phyloP scores from a whole-genome alignment of 2,888 invertebrate genomes.

The Carcina quercana region DNA sequence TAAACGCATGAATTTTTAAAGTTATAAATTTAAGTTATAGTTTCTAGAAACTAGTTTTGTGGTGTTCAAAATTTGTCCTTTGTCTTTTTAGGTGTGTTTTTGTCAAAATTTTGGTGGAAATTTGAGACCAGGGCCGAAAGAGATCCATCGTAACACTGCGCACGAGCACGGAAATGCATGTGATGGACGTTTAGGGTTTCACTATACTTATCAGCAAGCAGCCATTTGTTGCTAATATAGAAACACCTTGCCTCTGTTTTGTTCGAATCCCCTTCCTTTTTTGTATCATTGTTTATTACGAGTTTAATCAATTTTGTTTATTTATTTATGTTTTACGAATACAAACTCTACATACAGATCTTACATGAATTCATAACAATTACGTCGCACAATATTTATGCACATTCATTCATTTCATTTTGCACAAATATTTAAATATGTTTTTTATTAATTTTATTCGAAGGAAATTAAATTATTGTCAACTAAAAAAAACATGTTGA shows the following conservation, averaged over 20 bases:
- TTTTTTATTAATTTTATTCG: too few species aligned
- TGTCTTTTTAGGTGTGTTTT: slow-evolving; percentile 44
- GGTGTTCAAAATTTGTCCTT: slow-evolving; percentile 7
- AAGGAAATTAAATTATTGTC: too few species aligned
- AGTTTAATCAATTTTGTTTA: too few species aligned
- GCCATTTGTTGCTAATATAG: slow-evolving; percentile 36
- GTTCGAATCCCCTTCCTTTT: too few species aligned
- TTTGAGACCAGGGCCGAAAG: slow-evolving; percentile 73
- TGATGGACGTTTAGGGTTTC: slow-evolving; percentile 20
- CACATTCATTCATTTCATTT: slow-evolving; percentile 3
- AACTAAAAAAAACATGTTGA: too few species aligned
- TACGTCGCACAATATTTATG: too few species aligned
- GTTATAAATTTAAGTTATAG: neutral
- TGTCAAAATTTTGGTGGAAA: slow-evolving; percentile 36
- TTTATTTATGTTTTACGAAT: too few species aligned
- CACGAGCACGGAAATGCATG: slow-evolving; percentile 56
- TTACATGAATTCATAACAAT: too few species aligned
- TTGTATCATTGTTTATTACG: too few species aligned
- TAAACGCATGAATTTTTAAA: slow-evolving; percentile 22
- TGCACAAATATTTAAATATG: slow-evolving; percentile 2
- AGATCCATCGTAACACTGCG: slow-evolving; percentile 53
- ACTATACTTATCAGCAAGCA: too few species aligned
- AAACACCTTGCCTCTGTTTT: too few species aligned
- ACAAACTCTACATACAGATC: too few species aligned
- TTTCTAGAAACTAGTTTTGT: neutral